These are phyloP conservation scores for Pyrocephalus nanus DNA, from an alignment of 2,797 vertebrate genomes.

Conservation along the genomic window DNA sequence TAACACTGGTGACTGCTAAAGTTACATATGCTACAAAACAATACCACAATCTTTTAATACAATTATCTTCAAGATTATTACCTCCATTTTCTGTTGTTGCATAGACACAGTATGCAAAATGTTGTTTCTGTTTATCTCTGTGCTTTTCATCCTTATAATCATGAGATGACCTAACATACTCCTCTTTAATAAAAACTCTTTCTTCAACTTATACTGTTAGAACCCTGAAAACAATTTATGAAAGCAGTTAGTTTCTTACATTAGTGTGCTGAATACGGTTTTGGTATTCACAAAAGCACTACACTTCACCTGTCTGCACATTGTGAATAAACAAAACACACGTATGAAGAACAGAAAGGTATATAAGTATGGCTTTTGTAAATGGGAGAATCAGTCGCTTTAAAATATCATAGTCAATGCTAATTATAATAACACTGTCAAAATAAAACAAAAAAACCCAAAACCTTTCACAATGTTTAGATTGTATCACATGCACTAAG, in stretches of 20 bases:
- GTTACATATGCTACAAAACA: neutral
- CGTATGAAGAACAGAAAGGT: neutral
- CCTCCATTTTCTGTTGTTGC: neutral
- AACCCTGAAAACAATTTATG: neutral
- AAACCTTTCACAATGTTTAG: neutral
- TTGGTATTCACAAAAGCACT: neutral
- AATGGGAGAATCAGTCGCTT: neutral
- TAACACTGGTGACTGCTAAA: neutral
- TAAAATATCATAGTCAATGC: neutral
- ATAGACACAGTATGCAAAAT: neutral
- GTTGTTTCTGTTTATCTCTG: neutral
- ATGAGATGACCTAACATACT: neutral
- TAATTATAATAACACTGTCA: neutral
- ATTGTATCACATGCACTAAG: neutral
- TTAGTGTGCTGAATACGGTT: neutral
- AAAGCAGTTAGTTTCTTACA: neutral
- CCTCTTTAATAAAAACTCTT: neutral
- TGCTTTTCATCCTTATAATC: neutral
- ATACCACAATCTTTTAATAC: neutral
- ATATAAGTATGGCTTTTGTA: neutral
- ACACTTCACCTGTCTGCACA: neutral
- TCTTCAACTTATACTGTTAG: neutral
- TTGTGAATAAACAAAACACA: neutral
- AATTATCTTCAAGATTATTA: neutral
- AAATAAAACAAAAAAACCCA: neutral